A percentile compares a stretch with the other conserved stretches of the same genome.
These are phyloP conservation scores for Falco peregrinus DNA, from an alignment of 2,797 vertebrate genomes.

Conservation along the genomic window DNA sequence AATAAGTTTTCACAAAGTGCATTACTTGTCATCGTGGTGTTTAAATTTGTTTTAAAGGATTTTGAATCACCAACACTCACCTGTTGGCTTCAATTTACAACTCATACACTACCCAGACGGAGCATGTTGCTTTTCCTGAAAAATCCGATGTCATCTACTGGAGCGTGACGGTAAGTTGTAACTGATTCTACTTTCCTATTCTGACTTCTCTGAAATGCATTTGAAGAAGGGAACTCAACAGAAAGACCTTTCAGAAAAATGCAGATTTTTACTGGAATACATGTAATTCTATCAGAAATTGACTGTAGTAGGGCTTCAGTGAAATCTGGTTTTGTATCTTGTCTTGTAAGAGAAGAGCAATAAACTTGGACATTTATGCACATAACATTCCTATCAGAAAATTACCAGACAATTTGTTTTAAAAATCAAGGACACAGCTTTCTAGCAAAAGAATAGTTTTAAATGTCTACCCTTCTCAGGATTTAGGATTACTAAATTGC, in stretches of 20 bases:
- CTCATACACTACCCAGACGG: neutral
- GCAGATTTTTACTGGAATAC: neutral
- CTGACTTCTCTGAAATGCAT: neutral
- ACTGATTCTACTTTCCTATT: neutral
- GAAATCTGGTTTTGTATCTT: neutral
- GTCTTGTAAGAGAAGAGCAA: neutral
- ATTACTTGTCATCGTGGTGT: neutral
- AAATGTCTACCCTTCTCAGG: neutral
- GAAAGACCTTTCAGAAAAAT: neutral
- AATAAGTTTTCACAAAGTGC: constrained; percentile 14
- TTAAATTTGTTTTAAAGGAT: constrained; percentile 12
- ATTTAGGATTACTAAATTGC: neutral
- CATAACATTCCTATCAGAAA: neutral
- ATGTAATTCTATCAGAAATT: constrained; percentile 21
- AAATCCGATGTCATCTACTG: constrained; percentile 10
- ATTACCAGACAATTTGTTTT: neutral
- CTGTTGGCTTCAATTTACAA: constrained; percentile 32
- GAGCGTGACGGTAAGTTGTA: constrained; percentile 72
- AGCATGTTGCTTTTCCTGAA: neutral
- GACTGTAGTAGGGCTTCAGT: neutral
- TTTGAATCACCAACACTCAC: neutral
- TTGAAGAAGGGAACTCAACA: neutral
- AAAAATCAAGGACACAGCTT: neutral
- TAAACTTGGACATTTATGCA: neutral
- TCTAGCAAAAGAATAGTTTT: neutral